phyloP scores from a whole-genome alignment of 2,888 invertebrate species.

The Uloborus plumipes region DNA sequence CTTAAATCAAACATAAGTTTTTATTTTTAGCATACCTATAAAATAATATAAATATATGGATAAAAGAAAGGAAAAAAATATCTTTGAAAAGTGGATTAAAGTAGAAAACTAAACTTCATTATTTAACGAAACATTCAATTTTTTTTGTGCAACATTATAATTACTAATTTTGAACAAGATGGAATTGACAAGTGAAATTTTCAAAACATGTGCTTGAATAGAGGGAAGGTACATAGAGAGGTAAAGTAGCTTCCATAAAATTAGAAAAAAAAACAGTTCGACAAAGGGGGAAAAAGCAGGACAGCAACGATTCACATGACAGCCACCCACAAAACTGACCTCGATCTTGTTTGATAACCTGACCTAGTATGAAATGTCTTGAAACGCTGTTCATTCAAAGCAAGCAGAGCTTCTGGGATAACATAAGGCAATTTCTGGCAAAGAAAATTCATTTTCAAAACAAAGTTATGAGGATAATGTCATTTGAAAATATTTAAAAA shows the following conservation, averaged over 20 bases:
- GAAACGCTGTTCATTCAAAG: conserved; percentile 29
- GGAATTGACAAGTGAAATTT: no score
- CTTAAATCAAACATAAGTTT: no score
- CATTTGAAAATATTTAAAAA: background rate
- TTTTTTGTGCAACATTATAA: no score
- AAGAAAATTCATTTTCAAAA: conserved; percentile 14
- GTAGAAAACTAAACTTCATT: no score
- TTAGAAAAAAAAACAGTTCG: background rate
- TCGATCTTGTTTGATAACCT: conserved; percentile 21
- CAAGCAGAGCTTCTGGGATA: conserved; percentile 46
- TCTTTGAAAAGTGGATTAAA: no score
- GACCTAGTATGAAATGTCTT: conserved; percentile 28
- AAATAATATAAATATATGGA: no score
- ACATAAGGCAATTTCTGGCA: conserved; percentile 38
- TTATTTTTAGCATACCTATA: no score
- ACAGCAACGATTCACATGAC: background rate
- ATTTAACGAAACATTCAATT: no score
- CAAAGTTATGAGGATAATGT: background rate
- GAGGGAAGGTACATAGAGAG: background rate
- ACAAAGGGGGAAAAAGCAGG: background rate
- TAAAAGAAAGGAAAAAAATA: no score
- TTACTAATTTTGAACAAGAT: no score
- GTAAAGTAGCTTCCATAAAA: background rate
- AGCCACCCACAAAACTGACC: conserved; percentile 38
- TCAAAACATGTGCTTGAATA: no score